Base-by-base conservation (phyloP, 1,140 invertebrate species). In the Cyclargus thomasi region DNA sequence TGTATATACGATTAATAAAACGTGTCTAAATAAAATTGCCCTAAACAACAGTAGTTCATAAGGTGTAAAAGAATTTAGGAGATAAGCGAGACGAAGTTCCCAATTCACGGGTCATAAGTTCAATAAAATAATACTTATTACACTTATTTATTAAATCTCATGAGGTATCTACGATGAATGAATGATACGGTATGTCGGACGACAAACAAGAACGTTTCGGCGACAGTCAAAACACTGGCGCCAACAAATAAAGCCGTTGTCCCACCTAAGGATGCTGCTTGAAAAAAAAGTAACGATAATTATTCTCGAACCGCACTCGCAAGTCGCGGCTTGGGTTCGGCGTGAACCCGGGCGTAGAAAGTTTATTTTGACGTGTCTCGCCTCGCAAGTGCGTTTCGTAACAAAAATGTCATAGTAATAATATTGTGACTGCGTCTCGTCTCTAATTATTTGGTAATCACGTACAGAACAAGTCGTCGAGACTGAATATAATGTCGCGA, bases 231-330 rank as follows among this genome's bases (percentile, higher is more conserved):
- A 47, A 92, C 85, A 65, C 91, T 92, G 67, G 91, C 86, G 8
- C 91, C 91, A 3, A 92, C 82, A 68, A 92, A 92, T 10, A 92
- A 73, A 5, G 89, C 90, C 5, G 90, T 87, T 4, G 87, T 91
- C 2, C 91, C 91, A 5, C 91, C 91, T 17, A 92, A 79, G 8
- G 91, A 92, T 0, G 91, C 91, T 92, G 77, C n/a, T 67, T 39
- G 65, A 64, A 72, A 78, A 81, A 70, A 73, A 7, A 29, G 29
- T 0, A 47, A 72, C 62, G 72, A 29, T 63, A 65, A 62, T 29
- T 10, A 16, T 68, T 68, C n/a, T n/a, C n/a, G n/a, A n/a, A n/a
- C n/a, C n/a, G n/a, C n/a, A n/a, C n/a, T n/a, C n/a, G n/a, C n/a
- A n/a, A n/a, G n/a, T n/a, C n/a, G n/a, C n/a, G n/a, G n/a, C n/a